A percentile compares a stretch with the other conserved stretches of the same genome.
Evolutionary conservation across 2,888 invertebrate species (phyloP).

Genomic region (Troglohyphantes excavatus): DNA sequence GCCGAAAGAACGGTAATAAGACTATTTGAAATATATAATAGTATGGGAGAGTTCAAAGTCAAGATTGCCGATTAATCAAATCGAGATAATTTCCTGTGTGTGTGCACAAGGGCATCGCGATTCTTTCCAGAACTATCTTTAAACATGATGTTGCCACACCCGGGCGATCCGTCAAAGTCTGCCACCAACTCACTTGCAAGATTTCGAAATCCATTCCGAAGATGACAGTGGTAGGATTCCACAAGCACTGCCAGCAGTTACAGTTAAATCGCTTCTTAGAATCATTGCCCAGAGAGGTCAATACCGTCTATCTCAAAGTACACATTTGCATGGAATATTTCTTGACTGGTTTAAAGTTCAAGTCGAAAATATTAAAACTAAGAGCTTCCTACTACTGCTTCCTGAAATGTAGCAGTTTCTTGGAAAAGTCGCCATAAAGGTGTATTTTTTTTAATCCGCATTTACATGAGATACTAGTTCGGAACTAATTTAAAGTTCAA

Average conservation of each 20-base stretch:
- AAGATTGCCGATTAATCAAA: conserved; percentile 7
- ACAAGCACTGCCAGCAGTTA: neutral
- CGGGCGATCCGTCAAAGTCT: conserved; percentile 57
- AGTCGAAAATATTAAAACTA: neutral
- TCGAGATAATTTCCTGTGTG: conserved; percentile 12
- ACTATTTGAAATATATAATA: neutral
- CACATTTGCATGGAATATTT: neutral
- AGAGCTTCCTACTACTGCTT: no score
- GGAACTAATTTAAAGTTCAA: no score
- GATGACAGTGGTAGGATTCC: neutral
- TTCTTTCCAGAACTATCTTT: conserved; percentile 20
- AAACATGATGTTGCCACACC: conserved; percentile 54
- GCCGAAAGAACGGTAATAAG: neutral
- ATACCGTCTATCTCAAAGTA: neutral
- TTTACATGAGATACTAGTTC: no score
- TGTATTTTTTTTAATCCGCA: no score
- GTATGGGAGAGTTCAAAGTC: neutral
- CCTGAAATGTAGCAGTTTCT: no score
- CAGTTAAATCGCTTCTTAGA: neutral
- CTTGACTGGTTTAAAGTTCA: neutral
- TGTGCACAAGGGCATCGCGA: neutral
- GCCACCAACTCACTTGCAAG: neutral
- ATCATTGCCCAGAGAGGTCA: neutral
- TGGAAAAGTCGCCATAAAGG: no score
- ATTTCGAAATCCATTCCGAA: conserved; percentile 9